Evolutionary conservation across 2,888 invertebrate genomes (phyloP), one percentile per base, ranked within the genome.

Genomic region (Netelia virgata): DNA sequence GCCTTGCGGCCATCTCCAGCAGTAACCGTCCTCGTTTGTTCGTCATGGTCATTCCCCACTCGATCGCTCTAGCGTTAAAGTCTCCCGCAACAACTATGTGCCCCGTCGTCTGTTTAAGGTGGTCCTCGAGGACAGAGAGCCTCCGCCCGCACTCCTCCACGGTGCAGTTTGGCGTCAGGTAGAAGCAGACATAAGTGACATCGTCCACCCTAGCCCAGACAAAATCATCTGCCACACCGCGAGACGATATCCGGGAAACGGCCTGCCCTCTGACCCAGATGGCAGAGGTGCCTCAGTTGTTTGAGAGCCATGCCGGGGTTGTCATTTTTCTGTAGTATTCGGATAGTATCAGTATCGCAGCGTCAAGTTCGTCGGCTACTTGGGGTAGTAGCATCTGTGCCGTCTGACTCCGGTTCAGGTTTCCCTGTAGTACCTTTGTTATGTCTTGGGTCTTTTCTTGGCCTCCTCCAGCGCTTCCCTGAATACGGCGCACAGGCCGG

Each of bases 1-100:
- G 72, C 43, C 87, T 82, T 28, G 85, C 76, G 0, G 76, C 82
- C 83, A 88, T 83, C 63, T 88, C 88, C 43, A 86, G 50, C 6
- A 88, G 69, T 8, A 75, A 70, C 20, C 77, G 85, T 47, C 85
- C 86, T 36, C 87, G 79, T 41, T 16, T 83, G 79, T 87, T 70
- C 2, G 82, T 70, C 11, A 5, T 2, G 41, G 79, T 53, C 84
- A 86, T 85, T 9, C 86, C 83, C 87, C 84, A 88, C 47, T 86
- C 86, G 14, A 72, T 36, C 18, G 86, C 85, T 47, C 74, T 85
- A 2, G 85, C 80, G 70, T 88, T 88, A 55, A 86, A 79, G 57
- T 86, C 87, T 0, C 85, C 85, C 75, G 23, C 75, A 16, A 77
- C 18, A 5, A 85, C n/a, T 1, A 83, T 16, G 18, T 73, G 36